Percentiles rank a stretch among this genome's conserved stretches.
phyloP scores from a whole-genome alignment of 1,140 invertebrate genomes.

The Artemia franciscana region DNA sequence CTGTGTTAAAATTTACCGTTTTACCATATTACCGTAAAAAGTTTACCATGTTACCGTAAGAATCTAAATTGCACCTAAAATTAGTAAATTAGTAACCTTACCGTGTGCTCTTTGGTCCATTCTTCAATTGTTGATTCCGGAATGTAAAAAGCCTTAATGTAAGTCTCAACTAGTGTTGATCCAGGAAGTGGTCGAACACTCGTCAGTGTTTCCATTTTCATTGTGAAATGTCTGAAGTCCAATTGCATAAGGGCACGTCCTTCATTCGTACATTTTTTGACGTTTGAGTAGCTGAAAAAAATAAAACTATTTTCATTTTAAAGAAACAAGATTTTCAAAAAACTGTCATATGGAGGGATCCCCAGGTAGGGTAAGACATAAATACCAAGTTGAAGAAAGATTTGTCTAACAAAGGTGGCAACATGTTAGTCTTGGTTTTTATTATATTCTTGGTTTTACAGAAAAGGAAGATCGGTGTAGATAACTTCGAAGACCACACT shows the following conservation, averaged over 20 bases:
- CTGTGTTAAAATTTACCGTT: neutral
- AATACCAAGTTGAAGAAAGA: conserved; percentile 1
- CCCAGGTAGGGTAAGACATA: neutral
- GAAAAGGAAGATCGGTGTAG: no score
- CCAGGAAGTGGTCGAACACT: conserved; percentile 59
- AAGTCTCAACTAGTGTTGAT: conserved; percentile 62
- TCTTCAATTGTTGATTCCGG: conserved; percentile 62
- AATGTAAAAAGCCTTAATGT: conserved; percentile 89
- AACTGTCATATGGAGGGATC: no score
- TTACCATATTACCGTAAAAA: neutral
- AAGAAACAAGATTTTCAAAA: conserved; percentile 12
- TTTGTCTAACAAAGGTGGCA: neutral
- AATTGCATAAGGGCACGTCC: conserved; percentile 90
- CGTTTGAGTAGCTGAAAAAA: conserved; percentile 46
- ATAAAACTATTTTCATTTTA: conserved; percentile 6
- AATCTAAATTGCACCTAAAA: no score
- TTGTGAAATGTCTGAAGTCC: conserved; percentile 83
- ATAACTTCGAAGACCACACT: no score
- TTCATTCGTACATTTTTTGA: conserved; percentile 83
- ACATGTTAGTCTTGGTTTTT: neutral
- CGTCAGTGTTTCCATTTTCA: conserved; percentile 68
- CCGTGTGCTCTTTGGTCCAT: conserved; percentile 62
- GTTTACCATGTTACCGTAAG: no score
- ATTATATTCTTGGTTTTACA: no score
- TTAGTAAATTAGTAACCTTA: no score